Conservation (phyloP, 2,797 vertebrate species). For the Enteromius paludinosus region DNA sequence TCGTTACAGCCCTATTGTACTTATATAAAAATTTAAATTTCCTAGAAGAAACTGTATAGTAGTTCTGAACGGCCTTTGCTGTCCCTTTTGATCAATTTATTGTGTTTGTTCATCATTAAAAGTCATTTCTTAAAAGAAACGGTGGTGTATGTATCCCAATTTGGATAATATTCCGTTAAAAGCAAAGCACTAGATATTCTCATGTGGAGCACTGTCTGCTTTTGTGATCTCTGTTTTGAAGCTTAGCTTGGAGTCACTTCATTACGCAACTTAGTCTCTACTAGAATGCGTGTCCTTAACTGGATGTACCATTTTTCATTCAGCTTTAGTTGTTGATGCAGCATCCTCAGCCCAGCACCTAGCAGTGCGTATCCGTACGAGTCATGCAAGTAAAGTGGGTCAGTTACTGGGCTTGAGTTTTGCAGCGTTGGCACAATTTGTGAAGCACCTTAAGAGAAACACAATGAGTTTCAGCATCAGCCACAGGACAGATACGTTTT, state of each 20-base stretch:
- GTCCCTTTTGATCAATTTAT: neutral
- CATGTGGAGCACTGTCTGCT: neutral
- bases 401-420: conserved; percentile 25
- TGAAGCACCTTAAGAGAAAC: conserved; percentile 23
- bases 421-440: conserved; percentile 32
- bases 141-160: neutral
- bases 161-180: neutral
- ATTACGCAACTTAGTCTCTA: neutral
- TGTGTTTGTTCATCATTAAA: neutral
- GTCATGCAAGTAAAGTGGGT: conserved; percentile 47
- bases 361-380: neutral
- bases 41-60: too few relatives aligned
- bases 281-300: neutral
- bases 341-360: conserved; percentile 1
- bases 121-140: neutral
- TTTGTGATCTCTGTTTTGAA: neutral
- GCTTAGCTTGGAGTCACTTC: neutral
- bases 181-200: neutral
- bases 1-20: too few relatives aligned
- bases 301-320: neutral
- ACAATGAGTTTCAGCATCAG: conserved; percentile 20
- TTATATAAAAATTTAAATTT: too few relatives aligned
- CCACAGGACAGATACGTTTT: conserved; percentile 3
- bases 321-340: neutral
- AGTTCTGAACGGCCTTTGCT: neutral